Evolutionary conservation across 2,888 invertebrate genomes (phyloP), one percentile per base, ranked within the genome.

Genomic region (Falcaria lacertinaria): DNA sequence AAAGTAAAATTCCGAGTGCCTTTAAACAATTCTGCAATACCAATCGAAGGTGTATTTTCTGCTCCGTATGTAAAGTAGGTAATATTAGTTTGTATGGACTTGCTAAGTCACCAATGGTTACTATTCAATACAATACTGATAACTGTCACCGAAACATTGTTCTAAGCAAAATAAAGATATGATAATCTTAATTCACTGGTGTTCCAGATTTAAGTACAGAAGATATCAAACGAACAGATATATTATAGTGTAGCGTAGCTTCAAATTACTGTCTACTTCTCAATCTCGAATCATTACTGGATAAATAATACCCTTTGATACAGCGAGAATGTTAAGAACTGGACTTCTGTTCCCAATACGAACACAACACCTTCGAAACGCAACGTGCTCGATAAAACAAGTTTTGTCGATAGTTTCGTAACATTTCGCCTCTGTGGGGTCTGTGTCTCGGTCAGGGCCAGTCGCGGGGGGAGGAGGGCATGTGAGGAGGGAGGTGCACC

Each of bases 381-480:
- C 58, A 51, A 43, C 56, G 58, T 58, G 28, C 57, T 50, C 57
- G 51, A 54, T 54, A 64, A 19, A 81, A 80, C 80, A 62, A 68
- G 81, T 78, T 79, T 67, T 57, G 55, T 65, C 70, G 70, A 74
- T 74, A 69, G 72, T 84, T 81, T 85, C 81, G 79, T 87, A 86
- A 83, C 75, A 80, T 80, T 80, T 77, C 68, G 75, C 80, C 77
- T 78, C 76, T 68, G 63, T 66, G 71, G 66, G 70, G 74, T 75
- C 74, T 75, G 72, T 81, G 88, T 87, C 88, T 86, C 85, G 88
- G 88, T 88, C 88, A 88, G 86, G 88, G 88, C 84, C 85, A 69
- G 68, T 57, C 55, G 46, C 56, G 54, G 50, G 44, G 54, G 50
- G 54, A 55, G 59, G 66, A 52, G 60, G 32, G 60, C 47, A 60